Percentiles rank a stretch among this genome's conserved stretches.
These are phyloP conservation scores for Oithona nana DNA, from an alignment of 2,888 invertebrate genomes.

Conservation along the genomic window DNA sequence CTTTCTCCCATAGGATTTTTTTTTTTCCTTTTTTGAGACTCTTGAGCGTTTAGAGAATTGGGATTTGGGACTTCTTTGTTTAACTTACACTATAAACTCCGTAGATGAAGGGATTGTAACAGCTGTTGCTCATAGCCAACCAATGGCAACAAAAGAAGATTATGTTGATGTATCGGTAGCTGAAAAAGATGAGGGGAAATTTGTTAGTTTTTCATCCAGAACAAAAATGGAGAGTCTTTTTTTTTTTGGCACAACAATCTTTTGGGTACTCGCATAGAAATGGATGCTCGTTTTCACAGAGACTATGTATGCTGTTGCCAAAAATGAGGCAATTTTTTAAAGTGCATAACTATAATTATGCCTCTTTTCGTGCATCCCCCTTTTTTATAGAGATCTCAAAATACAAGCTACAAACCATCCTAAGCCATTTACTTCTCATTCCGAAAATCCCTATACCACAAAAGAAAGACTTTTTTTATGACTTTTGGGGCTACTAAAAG, in stretches of 20 bases:
- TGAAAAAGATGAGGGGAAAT: too few species aligned
- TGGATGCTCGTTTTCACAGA: neutral
- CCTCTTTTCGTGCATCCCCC: too few species aligned
- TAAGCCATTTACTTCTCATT: too few species aligned
- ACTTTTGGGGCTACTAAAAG: too few species aligned
- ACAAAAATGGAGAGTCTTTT: neutral
- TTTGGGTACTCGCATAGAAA: neutral
- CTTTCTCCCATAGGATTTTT: neutral
- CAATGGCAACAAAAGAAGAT: slow-evolving; percentile 31
- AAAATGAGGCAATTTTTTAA: too few species aligned
- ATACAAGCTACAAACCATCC: too few species aligned
- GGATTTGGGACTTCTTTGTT: neutral
- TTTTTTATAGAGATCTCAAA: too few species aligned
- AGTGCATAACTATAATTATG: too few species aligned
- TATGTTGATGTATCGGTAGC: slow-evolving; percentile 28
- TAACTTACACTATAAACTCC: slow-evolving; percentile 30
- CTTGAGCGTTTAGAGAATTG: neutral
- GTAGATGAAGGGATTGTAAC: slow-evolving; percentile 33
- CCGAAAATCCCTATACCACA: too few species aligned
- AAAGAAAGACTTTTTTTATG: too few species aligned
- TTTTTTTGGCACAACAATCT: neutral
- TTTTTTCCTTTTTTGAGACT: neutral
- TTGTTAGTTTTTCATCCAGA: too few species aligned
- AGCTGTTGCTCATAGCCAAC: slow-evolving; percentile 33
- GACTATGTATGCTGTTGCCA: neutral